Conservation (phyloP, 2,113 vertebrate species). For the Daphoenositta chrysoptera region DNA sequence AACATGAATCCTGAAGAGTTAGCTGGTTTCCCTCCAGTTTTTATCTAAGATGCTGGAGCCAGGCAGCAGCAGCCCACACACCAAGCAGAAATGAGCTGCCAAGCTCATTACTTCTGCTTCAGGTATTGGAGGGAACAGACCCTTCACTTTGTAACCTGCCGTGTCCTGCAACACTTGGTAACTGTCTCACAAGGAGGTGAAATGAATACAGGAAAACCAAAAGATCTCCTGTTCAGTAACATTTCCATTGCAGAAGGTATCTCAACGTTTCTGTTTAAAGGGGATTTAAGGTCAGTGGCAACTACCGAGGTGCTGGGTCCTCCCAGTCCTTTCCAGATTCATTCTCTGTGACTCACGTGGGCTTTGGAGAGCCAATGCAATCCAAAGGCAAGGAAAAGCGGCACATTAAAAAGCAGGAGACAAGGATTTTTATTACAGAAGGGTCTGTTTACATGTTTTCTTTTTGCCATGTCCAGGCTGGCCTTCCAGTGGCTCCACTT, state of each 20-base stretch:
- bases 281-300: neutral
- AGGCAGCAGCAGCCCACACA: conserved; percentile 30
- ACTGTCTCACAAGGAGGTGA: neutral
- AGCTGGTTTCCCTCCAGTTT: neutral
- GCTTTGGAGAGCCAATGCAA: neutral
- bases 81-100: neutral
- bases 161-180: neutral
- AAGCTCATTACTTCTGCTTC: neutral
- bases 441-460: neutral
- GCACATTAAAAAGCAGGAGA: neutral
- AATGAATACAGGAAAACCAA: neutral
- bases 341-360: accelerated
- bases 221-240: neutral
- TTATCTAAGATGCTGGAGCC: neutral
- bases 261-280: neutral
- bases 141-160: neutral
- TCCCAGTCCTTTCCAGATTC: neutral
- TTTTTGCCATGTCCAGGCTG: neutral
- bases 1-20: neutral
- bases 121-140: neutral
- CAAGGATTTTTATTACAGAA: neutral
- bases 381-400: neutral
- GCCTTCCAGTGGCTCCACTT: neutral
- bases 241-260: neutral
- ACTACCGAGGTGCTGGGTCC: neutral